Evolutionary conservation across 2,797 vertebrate species (phyloP), one percentile per base, ranked within the genome.

Genomic region (Brachymystax lenok): DNA sequence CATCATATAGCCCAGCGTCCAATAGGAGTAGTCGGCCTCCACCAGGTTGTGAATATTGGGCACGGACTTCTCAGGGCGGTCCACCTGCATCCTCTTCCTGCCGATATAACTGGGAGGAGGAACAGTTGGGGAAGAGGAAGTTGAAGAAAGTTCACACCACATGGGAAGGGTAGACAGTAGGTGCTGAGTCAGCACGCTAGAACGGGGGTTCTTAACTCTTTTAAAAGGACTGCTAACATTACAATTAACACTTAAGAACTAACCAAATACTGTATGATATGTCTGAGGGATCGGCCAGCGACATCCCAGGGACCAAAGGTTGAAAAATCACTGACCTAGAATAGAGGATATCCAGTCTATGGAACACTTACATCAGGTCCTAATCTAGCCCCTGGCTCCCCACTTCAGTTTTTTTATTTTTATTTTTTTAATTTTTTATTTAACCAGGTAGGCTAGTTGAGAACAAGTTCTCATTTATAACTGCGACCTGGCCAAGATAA

Each of bases 1-100:
- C 59, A 98, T 94, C 85, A 96, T 94, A 21, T 98, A 98, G 8
- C 94, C 96, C 69, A 98, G 88, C 0, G 97, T 98, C 97, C 97
- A 98, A 74, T 98, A 98, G 1, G 97, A 98, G 82, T 98, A 98
- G 73, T 97, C 97, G 0, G 97, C 96, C 79, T 95, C 95, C 69
- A 98, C 97, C 82, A 98, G 84, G 84, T 96, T 98, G 85, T 96
- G 94, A 76, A 98, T 91, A 0, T 94, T 95, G 7, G 95, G 94
- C 46, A 98, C 97, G 0, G 96, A 92, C 85, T 96, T 96, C 90
- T 97, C 97, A 0, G 95, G 95, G 63, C 89, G 95, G 76, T 97
- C 96, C 80, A 97, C 95, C 86, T 98, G 97, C 96, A 98, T 98
- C 83, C 97, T 92, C 85, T 98, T 98, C 63, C 97, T 94, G 54